Conservation (phyloP, 2,797 vertebrate species). For the Chloroceryle inda region DNA sequence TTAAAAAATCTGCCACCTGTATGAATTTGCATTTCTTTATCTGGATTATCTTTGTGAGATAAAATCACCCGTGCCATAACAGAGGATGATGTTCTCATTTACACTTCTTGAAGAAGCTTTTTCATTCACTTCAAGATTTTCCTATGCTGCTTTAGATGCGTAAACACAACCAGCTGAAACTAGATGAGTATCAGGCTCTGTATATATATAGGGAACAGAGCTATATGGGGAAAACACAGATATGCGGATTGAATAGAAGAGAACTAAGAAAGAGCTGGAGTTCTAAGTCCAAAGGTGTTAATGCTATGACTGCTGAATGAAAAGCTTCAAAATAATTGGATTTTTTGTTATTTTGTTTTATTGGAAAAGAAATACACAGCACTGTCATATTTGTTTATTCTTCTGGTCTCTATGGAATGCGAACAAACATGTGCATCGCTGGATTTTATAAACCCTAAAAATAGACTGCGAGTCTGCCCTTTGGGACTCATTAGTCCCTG, state of each 20-base stretch:
- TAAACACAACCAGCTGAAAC: not conserved
- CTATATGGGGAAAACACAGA: not conserved
- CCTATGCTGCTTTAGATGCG: not conserved
- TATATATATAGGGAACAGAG: not conserved
- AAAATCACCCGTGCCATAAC: not conserved
- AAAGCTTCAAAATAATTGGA: not conserved
- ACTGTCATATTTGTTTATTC: not conserved
- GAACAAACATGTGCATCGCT: not conserved
- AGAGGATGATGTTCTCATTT: not conserved
- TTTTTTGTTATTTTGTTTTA: not conserved
- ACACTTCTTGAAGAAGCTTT: not conserved
- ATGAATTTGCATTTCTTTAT: not conserved
- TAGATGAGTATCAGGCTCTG: not conserved
- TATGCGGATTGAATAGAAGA: not conserved
- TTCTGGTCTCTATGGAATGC: not conserved
- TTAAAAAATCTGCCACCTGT: not conserved
- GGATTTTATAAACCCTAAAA: conserved; percentile 15
- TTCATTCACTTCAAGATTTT: not conserved
- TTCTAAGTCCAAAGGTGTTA: not conserved
- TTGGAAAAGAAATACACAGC: not conserved
- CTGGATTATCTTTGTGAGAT: not conserved
- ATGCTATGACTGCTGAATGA: not conserved
- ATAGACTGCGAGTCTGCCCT: not conserved
- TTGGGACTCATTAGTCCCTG: conserved; percentile 51
- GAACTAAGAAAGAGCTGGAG: not conserved